phyloP scores from a whole-genome alignment of 30 jellyfish, hydroid and myxozoan genomes.

The Sanderia malayensis region DNA sequence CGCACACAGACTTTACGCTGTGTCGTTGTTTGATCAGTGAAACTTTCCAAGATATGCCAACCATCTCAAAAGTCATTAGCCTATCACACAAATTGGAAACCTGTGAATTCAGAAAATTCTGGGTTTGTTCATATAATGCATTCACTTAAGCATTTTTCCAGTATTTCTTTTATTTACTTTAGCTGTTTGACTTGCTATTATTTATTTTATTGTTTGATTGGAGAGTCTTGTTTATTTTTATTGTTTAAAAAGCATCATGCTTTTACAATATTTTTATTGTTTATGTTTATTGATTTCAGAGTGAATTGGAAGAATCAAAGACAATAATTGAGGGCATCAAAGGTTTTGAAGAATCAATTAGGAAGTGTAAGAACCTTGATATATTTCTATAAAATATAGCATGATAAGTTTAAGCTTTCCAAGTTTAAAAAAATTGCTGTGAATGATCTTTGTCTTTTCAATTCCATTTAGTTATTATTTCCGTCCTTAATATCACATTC shows the following conservation, averaged over 20 bases:
- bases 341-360: conserved; percentile 90
- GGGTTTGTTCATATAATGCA: conserved; percentile 51
- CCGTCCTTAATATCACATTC: conserved; percentile 81
- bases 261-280: no score
- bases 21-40: conserved; percentile 92
- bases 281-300: conserved; percentile 53
- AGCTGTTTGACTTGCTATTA: no score
- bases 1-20: conserved; percentile 81
- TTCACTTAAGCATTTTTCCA: neutral
- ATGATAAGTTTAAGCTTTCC: neutral
- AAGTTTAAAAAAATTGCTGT: no score
- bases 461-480: conserved; percentile 76
- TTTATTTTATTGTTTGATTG: no score
- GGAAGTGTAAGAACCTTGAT: conserved; percentile 56
- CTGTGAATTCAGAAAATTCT: conserved; percentile 86
- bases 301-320: conserved; percentile 70
- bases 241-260: no score
- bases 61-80: conserved; percentile 72
- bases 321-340: conserved; percentile 89
- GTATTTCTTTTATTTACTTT: no score
- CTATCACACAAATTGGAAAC: conserved; percentile 76
- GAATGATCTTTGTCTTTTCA: no score
- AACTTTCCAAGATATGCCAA: conserved; percentile 65
- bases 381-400: no score
- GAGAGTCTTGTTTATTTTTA: no score